These are phyloP conservation scores for Halcyon smyrnensis DNA, from an alignment of 2,797 vertebrate species.

Conservation along the genomic window DNA sequence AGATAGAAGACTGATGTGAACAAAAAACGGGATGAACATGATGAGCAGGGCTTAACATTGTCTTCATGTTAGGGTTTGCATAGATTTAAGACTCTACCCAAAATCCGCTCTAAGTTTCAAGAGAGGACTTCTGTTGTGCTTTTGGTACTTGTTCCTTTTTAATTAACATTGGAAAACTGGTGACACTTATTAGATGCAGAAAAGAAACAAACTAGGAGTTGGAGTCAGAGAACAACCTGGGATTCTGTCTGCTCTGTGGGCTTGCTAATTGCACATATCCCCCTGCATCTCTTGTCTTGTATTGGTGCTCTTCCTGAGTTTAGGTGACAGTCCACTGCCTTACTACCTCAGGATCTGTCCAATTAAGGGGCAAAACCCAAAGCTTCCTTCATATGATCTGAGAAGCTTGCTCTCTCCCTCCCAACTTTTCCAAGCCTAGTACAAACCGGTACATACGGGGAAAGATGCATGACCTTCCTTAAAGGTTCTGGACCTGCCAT, in stretches of 20 bases:
- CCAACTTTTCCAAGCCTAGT: neutral
- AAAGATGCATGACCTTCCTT: neutral
- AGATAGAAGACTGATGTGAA: neutral
- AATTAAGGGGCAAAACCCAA: neutral
- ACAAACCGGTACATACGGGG: rapidly evolving
- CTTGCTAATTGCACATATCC: neutral
- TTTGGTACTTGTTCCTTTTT: neutral
- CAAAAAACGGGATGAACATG: neutral
- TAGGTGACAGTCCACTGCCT: neutral
- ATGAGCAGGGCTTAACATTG: neutral
- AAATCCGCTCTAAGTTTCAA: neutral
- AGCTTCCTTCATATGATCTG: neutral
- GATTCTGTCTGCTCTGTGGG: neutral
- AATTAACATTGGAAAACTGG: neutral
- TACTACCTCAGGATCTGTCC: neutral
- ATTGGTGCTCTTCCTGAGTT: neutral
- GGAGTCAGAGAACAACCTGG: neutral
- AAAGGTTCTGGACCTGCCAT: neutral
- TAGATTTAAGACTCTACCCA: neutral
- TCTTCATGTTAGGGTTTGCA: neutral
- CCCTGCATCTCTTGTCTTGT: neutral
- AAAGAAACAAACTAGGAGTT: neutral
- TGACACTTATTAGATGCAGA: neutral
- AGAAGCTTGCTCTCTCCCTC: neutral
- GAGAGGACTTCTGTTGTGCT: neutral